Conservation (phyloP, 1,140 invertebrate species). For the Drosophila nasuta region DNA sequence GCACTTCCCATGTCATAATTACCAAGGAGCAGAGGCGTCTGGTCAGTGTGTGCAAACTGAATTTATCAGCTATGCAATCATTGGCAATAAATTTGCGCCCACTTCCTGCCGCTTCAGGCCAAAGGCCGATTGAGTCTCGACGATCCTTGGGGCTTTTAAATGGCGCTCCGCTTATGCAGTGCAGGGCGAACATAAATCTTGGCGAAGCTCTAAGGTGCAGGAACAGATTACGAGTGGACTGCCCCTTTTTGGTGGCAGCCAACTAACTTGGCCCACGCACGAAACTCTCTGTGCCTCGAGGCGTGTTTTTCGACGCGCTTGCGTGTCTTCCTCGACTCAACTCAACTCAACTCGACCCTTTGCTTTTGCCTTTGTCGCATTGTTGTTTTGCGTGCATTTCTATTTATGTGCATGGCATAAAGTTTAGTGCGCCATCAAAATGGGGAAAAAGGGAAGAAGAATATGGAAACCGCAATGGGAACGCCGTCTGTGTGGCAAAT, state of each 20-base stretch:
- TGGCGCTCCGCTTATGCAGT: constrained; percentile 72
- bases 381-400: constrained; percentile 69
- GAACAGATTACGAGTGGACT: constrained; percentile 63
- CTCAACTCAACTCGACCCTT: constrained; percentile 13
- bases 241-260: constrained; percentile 7
- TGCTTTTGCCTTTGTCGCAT: constrained; percentile 50
- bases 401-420: constrained; percentile 77
- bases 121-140: constrained; percentile 43
- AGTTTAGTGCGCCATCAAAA: constrained; percentile 77
- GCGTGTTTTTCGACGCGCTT: constrained; percentile 28
- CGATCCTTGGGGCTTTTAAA: constrained; percentile 63
- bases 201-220: constrained; percentile 53
- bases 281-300: constrained; percentile 9
- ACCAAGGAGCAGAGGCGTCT: constrained; percentile 17
- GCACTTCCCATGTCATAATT: constrained; percentile 65
- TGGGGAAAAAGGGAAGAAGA: neutral
- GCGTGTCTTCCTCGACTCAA: constrained; percentile 25
- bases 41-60: constrained; percentile 30
- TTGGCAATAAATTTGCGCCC: constrained; percentile 70
- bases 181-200: constrained; percentile 76
- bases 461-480: constrained; percentile 16
- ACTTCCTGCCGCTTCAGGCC: constrained; percentile 32
- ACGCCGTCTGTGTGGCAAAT: constrained; percentile 35
- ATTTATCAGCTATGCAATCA: constrained; percentile 78
- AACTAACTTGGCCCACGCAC: constrained; percentile 30